A percentile compares a stretch with the other conserved stretches of the same genome.
Conservation (phyloP, 2,888 invertebrate genomes). For the Dioctria linearis region DNA sequence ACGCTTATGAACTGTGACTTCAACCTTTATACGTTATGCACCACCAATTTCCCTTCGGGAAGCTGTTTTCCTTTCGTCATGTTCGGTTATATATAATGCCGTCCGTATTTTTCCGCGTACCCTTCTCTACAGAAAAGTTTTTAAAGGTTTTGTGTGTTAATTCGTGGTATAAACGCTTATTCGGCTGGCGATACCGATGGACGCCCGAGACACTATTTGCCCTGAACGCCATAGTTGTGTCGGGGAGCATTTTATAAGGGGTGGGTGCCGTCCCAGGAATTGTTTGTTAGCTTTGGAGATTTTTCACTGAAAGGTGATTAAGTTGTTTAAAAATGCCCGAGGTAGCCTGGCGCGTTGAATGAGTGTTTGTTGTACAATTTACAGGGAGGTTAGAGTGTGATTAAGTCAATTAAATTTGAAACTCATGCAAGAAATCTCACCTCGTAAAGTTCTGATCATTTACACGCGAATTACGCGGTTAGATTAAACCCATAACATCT, state of each 20-base stretch:
- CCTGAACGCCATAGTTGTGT: slow-evolving; percentile 27
- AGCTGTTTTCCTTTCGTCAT: slow-evolving; percentile 26
- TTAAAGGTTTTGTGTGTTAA: slow-evolving; percentile 46
- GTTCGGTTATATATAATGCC: slow-evolving; percentile 11
- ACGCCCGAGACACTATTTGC: slow-evolving; percentile 40
- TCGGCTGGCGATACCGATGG: slow-evolving; percentile 2
- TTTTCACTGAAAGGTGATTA: slow-evolving; percentile 42
- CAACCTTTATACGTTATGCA: not conserved
- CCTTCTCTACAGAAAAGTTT: slow-evolving; percentile 43
- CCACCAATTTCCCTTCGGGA: not conserved
- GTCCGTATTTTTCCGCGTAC: slow-evolving; percentile 3
- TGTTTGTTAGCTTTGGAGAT: slow-evolving; percentile 43
- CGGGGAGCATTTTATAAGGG: not conserved
- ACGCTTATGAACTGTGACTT: not conserved
- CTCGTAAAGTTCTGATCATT: slow-evolving; percentile 9
- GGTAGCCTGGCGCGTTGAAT: not conserved
- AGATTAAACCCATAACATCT: slow-evolving; percentile 6
- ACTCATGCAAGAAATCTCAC: no score
- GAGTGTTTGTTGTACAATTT: no score
- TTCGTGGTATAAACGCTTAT: slow-evolving; percentile 53
- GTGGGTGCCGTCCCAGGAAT: not conserved
- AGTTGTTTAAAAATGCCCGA: slow-evolving; percentile 34
- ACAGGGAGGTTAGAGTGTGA: no score
- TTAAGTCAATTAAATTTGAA: no score
- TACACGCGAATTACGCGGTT: slow-evolving; percentile 35